Conservation (phyloP, 2,888 invertebrate genomes). For the Molorchus minor region DNA sequence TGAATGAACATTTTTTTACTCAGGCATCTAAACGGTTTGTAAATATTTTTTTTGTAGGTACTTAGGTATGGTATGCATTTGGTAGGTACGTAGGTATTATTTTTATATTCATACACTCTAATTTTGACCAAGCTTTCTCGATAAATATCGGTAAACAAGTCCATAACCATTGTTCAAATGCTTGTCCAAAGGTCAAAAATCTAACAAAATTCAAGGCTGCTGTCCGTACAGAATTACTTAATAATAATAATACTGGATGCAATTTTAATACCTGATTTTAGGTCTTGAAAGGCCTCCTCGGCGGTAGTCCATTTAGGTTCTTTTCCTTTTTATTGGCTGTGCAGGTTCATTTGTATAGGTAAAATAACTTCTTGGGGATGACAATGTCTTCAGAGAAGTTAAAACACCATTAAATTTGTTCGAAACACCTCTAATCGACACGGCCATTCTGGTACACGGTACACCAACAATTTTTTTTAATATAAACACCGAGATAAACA, state of each 20-base stretch:
- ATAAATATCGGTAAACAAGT: too few species aligned
- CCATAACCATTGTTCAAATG: too few species aligned
- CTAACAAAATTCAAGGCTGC: background rate
- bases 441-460: slow-evolving; percentile 48
- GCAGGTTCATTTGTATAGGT: slow-evolving; percentile 84
- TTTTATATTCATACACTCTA: too few species aligned
- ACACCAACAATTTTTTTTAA: too few species aligned
- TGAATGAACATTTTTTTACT: too few species aligned
- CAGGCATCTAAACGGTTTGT: too few species aligned
- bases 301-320: slow-evolving; percentile 75
- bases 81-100: too few species aligned
- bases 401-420: slow-evolving; percentile 51
- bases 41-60: too few species aligned
- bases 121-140: too few species aligned
- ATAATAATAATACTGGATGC: background rate
- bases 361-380: slow-evolving; percentile 70
- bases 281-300: slow-evolving; percentile 79
- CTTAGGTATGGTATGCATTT: too few species aligned
- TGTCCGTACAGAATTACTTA: background rate
- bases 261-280: slow-evolving; percentile 78
- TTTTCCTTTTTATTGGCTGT: slow-evolving; percentile 75
- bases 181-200: slow-evolving; percentile 6
- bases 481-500: too few species aligned
- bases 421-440: slow-evolving; percentile 48
- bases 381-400: slow-evolving; percentile 46